Base-by-base conservation (phyloP, 1,140 invertebrate genomes). In the Atopsyche davidsoni region DNA sequence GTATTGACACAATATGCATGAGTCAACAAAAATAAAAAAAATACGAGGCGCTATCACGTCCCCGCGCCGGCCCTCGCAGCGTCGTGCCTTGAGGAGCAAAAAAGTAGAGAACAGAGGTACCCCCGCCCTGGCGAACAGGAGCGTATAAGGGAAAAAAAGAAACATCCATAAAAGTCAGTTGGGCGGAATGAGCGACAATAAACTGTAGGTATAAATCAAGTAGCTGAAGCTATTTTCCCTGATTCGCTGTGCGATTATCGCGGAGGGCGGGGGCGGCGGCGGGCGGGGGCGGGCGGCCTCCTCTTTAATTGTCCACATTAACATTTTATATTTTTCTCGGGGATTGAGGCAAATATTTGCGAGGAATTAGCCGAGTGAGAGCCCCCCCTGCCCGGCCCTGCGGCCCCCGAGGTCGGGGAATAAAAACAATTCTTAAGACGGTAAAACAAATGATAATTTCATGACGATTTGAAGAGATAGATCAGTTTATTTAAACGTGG, bases 161-260 rank as follows among this genome's bases (percentile, higher is more conserved):
- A 62, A 64, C 61, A 63, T 62, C 62, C 62, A 63, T 64, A 64
- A 64, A 63, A 64, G 61, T 64, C 62, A 62, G 55, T 60, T 59
- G 61, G 57, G 60, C 59, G 61, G 62, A 64, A 64, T 62, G 60
- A 63, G 62, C 62, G 62, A 62, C 62, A 64, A 64, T 64, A 62
- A 64, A 64, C 61, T 62, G 60, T 64, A 63, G 60, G 62, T 62
- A 64, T 64, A 64, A 64, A 64, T 64, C 62, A 64, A 59, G 28
- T 48, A 49, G 55, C 50, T 49, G 56, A 34, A 60, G 60, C 61
- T 58, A 64, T 62, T 64, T 61, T 62, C 58, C 52, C 59, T 64
- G 61, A 62, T 64, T 62, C 61, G 58, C 47, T 46, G 41, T 57
- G 58, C 59, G 61, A 62, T 62, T 61, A 62, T 62, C 61, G 50